Evolutionary conservation across 2,888 invertebrate genomes (phyloP), one percentile per base, ranked within the genome.

Genomic region (Ormia ochracea): DNA sequence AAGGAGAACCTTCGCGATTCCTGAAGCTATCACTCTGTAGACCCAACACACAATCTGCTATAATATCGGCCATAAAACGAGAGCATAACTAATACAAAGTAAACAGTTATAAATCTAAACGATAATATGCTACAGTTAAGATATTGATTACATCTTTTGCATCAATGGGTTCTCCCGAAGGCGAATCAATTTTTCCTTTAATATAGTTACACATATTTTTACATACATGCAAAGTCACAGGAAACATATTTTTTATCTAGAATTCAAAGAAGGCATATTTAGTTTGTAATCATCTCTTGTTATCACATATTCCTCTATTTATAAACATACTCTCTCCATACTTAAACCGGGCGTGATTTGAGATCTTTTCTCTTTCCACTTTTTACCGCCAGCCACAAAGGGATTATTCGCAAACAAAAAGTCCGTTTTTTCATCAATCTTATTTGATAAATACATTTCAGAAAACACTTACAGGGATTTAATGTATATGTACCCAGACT

Each of bases 311-410:
- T 28, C n/a, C 43, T 43, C 14, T 23, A 3, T n/a, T 31, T 28
- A 17, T 17, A 43, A 50, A 76, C 81, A 73, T 87, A 91, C 90
- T 79, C 91, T 91, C 58, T 89, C 90, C 1, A 88, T 86, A 0
- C 91, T 91, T 38, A 92, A 90, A 5, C 90, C 90, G 0, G 91
- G 90, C 0, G 91, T 90, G 14, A 92, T 83, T 83, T 91, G 90
- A 0, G 87, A 84, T 10, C 92, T 88, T 1, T 90, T 84, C 4
- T 88, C 86, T 80, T 91, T 91, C 92, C 92, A 91, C 79, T 89
- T 86, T 4, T 89, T 86, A 2, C 91, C 91, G 9, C 86, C 89
- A 23, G 91, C 81, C 1, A 88, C 82, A 80, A 92, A 91, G 0
- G 91, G 90, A 87, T 91, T 91, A 70, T 89, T 89, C 0, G 88